Evolutionary conservation across 64 coral and sea anemone genomes (phyloP), one percentile per base, ranked within the genome.

Genomic region (Orbicella faveolata): DNA sequence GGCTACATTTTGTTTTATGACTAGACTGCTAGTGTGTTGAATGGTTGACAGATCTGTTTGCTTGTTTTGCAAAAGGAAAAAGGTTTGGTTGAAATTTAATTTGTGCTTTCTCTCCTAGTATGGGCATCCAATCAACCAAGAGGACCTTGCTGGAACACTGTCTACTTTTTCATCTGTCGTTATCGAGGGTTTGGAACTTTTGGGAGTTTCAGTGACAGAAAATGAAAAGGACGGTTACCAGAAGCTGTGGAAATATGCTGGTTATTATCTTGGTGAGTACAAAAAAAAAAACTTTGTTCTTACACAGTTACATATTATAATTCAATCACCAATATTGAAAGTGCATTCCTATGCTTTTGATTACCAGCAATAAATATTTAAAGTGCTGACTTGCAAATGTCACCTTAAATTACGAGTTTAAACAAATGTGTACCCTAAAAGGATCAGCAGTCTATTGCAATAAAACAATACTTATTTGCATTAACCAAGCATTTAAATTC

Each of bases 121-220:
- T 89, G 87, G 87, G 52, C 21, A 69, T 79, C 87, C 87, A 63
- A 52, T 89, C 73, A 89, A 79, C 61, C 87, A 89, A 89, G 87
- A 89, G 73, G 76, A 89, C 17, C 37, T 89, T 63, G 87, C 87
- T 61, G 76, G 87, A 20, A 89, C 76, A 75, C 33, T 89, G 23
- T 78, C 87, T 33, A 69, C 61, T 0, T 89, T 89, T 79, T 79
- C 87, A 4, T 48, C 57, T 48, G 65, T 30, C 70, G 75, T 89
- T 0, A 1, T 89, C 6, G 2, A 70, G 68, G 75, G 87, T 9
- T 79, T 89, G 79, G 76, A 79, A 30, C 1, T 65, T 19, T 68
- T 79, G 20, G 75, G 87, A 30, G 21, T 79, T 18, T 66, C 8
- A 18, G 61, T 37, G 41, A 52, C 87, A 44, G 57, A 78, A 34